phyloP scores from a whole-genome alignment of 2,888 invertebrate species.

The Smittia aterrima region DNA sequence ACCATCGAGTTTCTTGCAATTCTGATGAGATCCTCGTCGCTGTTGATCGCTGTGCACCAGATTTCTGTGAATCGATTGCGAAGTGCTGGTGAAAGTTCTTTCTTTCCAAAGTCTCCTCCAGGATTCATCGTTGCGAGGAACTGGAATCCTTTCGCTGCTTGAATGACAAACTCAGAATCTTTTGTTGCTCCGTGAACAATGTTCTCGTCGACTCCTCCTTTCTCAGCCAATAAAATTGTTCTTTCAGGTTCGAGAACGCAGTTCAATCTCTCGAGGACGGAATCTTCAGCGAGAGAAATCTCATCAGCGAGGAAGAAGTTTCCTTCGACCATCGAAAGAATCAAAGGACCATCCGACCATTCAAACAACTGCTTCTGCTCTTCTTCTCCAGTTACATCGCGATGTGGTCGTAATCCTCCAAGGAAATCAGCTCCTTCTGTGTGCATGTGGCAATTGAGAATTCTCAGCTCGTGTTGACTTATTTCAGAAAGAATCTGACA shows the following conservation, averaged over 20 bases:
- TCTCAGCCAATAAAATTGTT: slow-evolving; percentile 86
- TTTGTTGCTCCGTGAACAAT: slow-evolving; percentile 47
- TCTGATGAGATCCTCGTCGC: slow-evolving; percentile 69
- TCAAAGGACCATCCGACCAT: slow-evolving; percentile 96
- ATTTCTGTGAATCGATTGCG: slow-evolving; percentile 98
- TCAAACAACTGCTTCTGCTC: slow-evolving; percentile 72
- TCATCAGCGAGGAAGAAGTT: slow-evolving; percentile 93
- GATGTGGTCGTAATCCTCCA: slow-evolving; percentile 88
- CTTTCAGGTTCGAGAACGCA: slow-evolving; percentile 93
- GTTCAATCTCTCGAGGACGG: slow-evolving; percentile 95
- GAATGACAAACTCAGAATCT: slow-evolving; percentile 58
- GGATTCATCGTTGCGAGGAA: slow-evolving; percentile 99
- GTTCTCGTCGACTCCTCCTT: slow-evolving; percentile 65
- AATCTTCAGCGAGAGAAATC: slow-evolving; percentile 97
- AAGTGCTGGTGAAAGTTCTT: slow-evolving; percentile 95
- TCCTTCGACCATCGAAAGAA: slow-evolving; percentile 85
- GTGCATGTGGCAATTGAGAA: slow-evolving; percentile 97
- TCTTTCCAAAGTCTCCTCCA: slow-evolving; percentile 98
- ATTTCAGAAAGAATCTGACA: slow-evolving; percentile 83
- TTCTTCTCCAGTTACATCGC: slow-evolving; percentile 53
- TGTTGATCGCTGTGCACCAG: slow-evolving; percentile 84
- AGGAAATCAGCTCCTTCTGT: slow-evolving; percentile 98
- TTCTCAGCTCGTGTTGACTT: slow-evolving; percentile 64
- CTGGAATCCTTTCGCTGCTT: slow-evolving; percentile 75
- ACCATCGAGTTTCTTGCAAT: slow-evolving; percentile 80